Percentiles rank a stretch among this genome's conserved stretches.
Conservation (phyloP, 2,113 vertebrate genomes). For the Ranitomeya variabilis region DNA sequence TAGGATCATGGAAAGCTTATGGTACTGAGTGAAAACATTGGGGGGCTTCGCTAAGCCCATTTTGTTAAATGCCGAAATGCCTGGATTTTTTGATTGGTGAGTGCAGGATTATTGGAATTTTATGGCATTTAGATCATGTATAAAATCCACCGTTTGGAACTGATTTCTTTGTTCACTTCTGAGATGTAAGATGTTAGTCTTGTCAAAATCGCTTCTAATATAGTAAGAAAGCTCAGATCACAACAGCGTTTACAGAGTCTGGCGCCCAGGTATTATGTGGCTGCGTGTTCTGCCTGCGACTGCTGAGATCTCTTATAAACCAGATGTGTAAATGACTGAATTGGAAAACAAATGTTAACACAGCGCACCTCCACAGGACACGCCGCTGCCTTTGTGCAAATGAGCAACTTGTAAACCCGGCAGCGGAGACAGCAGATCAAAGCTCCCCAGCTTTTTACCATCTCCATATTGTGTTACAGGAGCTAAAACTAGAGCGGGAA, state of each 20-base stretch:
- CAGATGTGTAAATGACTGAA: conserved; percentile 8
- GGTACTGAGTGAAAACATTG: no score
- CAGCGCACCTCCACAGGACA: background rate
- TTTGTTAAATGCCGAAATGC: no score
- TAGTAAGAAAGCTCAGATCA: background rate
- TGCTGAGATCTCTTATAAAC: conserved; percentile 63
- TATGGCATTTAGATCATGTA: background rate
- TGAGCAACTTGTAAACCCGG: conserved; percentile 12
- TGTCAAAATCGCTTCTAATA: background rate
- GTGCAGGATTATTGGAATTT: background rate
- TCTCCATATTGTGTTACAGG: conserved; percentile 2
- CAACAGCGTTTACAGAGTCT: background rate
- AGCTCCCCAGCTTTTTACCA: conserved; percentile 26
- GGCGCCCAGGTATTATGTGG: background rate
- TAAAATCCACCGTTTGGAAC: background rate
- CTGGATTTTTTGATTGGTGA: background rate
- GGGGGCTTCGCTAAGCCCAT: no score
- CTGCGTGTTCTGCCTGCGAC: background rate
- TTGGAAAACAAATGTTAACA: conserved; percentile 42
- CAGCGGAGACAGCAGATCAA: conserved; percentile 25
- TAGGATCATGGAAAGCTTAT: no score
- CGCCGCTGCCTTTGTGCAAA: conserved; percentile 20
- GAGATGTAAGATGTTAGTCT: background rate
- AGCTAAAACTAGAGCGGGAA: conserved; percentile 13
- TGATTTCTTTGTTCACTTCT: background rate